These are phyloP conservation scores for Excalfactoria chinensis DNA, from an alignment of 2,113 vertebrate genomes.

Conservation along the genomic window DNA sequence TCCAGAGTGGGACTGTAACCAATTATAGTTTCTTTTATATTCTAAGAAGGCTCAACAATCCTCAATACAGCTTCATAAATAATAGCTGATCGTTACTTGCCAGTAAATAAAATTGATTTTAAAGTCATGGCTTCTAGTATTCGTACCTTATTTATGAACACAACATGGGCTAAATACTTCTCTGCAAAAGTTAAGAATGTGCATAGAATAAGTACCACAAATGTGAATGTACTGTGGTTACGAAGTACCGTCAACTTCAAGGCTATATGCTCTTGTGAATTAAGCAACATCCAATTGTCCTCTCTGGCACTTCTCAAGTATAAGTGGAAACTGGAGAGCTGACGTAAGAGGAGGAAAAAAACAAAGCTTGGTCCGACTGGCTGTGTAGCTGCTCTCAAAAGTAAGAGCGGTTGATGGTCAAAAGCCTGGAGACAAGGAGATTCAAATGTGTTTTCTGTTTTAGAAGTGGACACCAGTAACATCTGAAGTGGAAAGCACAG, in stretches of 20 bases:
- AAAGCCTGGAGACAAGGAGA: neutral
- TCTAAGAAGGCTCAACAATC: neutral
- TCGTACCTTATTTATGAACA: neutral
- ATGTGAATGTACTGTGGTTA: neutral
- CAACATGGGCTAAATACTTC: neutral
- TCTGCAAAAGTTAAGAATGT: neutral
- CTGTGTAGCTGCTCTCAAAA: neutral
- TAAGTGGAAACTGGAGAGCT: neutral
- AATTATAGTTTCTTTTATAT: conserved; percentile 18
- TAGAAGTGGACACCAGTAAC: neutral
- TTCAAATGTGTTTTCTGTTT: neutral
- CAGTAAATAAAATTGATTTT: conserved; percentile 53
- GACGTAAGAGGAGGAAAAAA: neutral
- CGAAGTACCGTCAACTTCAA: neutral
- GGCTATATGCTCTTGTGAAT: neutral
- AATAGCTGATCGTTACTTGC: neutral
- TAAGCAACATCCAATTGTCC: neutral
- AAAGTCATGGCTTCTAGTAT: neutral
- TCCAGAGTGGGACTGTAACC: neutral
- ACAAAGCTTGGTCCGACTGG: neutral
- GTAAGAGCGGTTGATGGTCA: neutral
- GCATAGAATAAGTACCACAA: neutral
- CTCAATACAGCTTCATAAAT: conserved; percentile 19
- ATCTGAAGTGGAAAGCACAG: neutral
- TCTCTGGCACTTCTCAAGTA: neutral